Conservation (phyloP, 2,888 invertebrate genomes). For the Nomada lathburiana region DNA sequence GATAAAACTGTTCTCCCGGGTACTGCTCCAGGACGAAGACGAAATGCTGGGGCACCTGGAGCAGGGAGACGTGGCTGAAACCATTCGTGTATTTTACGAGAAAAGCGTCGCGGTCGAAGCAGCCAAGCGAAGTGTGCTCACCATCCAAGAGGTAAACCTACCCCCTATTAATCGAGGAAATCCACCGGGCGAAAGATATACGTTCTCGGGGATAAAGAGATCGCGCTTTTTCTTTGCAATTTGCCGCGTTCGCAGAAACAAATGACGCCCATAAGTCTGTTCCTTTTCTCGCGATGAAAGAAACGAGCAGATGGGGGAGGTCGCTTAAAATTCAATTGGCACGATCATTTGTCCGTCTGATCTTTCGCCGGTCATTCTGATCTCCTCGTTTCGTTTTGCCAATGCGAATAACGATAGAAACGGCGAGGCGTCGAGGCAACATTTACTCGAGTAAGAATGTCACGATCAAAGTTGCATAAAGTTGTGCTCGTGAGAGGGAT, state of each 20-base stretch:
- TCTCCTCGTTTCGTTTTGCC: neutral
- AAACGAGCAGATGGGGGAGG: neutral
- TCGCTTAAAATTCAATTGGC: slow-evolving; percentile 10
- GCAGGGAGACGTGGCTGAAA: slow-evolving; percentile 95
- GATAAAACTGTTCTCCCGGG: slow-evolving; percentile 93
- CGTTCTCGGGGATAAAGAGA: slow-evolving; percentile 22
- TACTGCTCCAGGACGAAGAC: slow-evolving; percentile 90
- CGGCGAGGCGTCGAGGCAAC: neutral
- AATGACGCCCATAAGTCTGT: neutral
- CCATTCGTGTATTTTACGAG: slow-evolving; percentile 91
- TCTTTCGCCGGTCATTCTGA: neutral
- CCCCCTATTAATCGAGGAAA: slow-evolving; percentile 22
- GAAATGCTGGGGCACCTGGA: slow-evolving; percentile 95
- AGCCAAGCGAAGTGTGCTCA: slow-evolving; percentile 88
- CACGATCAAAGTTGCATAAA: slow-evolving; percentile 24
- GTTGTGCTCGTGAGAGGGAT: neutral
- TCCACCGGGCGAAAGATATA: slow-evolving; percentile 21
- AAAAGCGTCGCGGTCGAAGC: slow-evolving; percentile 87
- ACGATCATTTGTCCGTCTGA: neutral
- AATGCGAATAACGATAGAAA: neutral
- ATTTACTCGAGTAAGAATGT: slow-evolving; percentile 19
- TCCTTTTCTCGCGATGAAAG: neutral
- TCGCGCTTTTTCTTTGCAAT: slow-evolving; percentile 18
- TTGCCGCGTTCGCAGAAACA: slow-evolving; percentile 2
- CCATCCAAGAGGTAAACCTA: slow-evolving; percentile 87